Conservation (phyloP, 1,140 invertebrate genomes). For the Anagrus nilaparvatae region DNA sequence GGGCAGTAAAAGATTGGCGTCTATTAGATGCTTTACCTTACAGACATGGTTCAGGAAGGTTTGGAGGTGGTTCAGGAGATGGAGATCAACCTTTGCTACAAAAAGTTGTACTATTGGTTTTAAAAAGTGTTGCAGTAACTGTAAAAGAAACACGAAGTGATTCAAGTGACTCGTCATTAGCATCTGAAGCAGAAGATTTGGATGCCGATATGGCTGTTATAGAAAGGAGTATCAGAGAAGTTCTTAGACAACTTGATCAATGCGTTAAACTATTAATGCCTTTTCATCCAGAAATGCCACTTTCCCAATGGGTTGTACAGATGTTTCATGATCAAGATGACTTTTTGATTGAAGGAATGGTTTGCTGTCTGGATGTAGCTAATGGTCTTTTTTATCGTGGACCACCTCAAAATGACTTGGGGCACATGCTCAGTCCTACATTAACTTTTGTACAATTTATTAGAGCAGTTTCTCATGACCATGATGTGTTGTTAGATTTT, state of each 20-base stretch:
- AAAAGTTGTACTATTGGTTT: slow-evolving; percentile 71
- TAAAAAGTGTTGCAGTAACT: slow-evolving; percentile 81
- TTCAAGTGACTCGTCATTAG: slow-evolving; percentile 69
- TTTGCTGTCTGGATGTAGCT: slow-evolving; percentile 79
- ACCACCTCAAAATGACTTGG: slow-evolving; percentile 63
- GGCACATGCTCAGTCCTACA: slow-evolving; percentile 70
- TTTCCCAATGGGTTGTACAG: slow-evolving; percentile 79
- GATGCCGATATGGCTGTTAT: slow-evolving; percentile 83
- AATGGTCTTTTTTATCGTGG: slow-evolving; percentile 73
- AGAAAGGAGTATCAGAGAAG: slow-evolving; percentile 73
- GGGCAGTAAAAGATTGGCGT: slow-evolving; percentile 74
- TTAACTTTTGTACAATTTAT: slow-evolving; percentile 77
- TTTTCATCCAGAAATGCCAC: slow-evolving; percentile 76
- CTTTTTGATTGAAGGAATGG: slow-evolving; percentile 84
- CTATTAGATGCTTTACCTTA: slow-evolving; percentile 60
- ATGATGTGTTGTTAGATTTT: slow-evolving; percentile 73
- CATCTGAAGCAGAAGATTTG: slow-evolving; percentile 72
- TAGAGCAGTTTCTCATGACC: slow-evolving; percentile 70
- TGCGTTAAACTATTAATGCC: slow-evolving; percentile 72
- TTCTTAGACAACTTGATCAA: slow-evolving; percentile 66
- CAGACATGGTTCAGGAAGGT: slow-evolving; percentile 42
- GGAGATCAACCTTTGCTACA: slow-evolving; percentile 61
- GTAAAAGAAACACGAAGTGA: slow-evolving; percentile 81
- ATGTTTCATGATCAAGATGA: slow-evolving; percentile 86
- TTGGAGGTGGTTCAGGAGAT: slow-evolving; percentile 44